Evolutionary conservation across 2,888 invertebrate genomes (phyloP), one percentile per base, ranked within the genome.

Genomic region (Parthenolecanium corni): DNA sequence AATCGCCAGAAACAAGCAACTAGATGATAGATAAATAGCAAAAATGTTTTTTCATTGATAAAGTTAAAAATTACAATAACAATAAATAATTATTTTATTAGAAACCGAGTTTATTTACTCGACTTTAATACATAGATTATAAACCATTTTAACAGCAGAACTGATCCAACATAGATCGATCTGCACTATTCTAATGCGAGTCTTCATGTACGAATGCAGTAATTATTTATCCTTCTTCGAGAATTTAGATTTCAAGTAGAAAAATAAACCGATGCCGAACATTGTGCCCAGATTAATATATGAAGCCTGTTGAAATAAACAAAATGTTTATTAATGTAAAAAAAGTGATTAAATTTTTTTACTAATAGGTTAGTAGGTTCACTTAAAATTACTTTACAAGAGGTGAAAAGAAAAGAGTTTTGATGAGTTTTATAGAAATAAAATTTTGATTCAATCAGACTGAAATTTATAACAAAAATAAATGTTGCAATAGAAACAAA

Each of bases 1-100:
- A 57, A 86, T 94, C 69, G 79, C 85, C 2, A 79, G 94, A 69
- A 94, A 95, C 72, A 94, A 93, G 73, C 87, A 89, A 69, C 76
- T 93, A 66, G 94, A 94, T 76, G 90, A 91, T 68, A 49, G 49
- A 51, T 61, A 31, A 57, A n/a, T 14, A 44, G 20, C 16, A 9
- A 9, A 44, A 16, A 20, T 44, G 46, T 44, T 18, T 44, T 14
- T 44, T 20, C 9, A 18, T 44, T 20, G 1, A 20, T 20, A n/a
- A 20, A 44, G 6, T 2, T 18, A 44, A 44, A n/a, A n/a, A n/a
- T n/a, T n/a, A n/a, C n/a, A n/a, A n/a, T n/a, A n/a, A n/a, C n/a
- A n/a, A 2, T 44, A 18, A 3, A 44, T 20, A 5, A 9, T 3
- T n/a, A 44, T 9, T 3, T 18, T 14, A 18, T 3, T 9, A 2